phyloP scores from a whole-genome alignment of 1,140 invertebrate species.

The Andrena cerasifolii region DNA sequence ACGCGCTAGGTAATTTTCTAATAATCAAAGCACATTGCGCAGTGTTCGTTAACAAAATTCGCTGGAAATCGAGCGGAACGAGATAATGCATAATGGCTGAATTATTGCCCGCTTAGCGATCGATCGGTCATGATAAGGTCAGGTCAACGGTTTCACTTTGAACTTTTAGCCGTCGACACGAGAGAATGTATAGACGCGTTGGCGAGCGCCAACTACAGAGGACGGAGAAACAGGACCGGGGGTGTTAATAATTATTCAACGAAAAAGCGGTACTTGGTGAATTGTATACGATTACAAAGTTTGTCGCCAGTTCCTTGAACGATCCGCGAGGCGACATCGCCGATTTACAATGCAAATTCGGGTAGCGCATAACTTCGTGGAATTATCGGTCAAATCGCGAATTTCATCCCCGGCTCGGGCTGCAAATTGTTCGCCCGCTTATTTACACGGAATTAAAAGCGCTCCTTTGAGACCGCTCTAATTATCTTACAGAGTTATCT shows the following conservation, averaged over 20 bases:
- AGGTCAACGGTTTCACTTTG: constrained; percentile 19
- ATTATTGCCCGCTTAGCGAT: background rate
- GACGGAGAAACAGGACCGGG: background rate
- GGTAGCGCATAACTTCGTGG: constrained; percentile 42
- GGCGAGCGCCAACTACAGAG: background rate
- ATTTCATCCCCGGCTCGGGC: constrained; percentile 34
- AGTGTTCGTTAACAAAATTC: too few relatives aligned
- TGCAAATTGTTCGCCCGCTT: constrained; percentile 48
- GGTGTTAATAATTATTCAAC: constrained; percentile 34
- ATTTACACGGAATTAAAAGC: constrained; percentile 52
- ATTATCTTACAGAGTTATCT: constrained; percentile 30
- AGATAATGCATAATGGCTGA: background rate
- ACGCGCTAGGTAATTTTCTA: too few relatives aligned
- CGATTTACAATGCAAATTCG: constrained; percentile 62
- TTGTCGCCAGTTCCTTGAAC: constrained; percentile 48
- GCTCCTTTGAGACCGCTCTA: constrained; percentile 37
- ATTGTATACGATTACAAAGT: constrained; percentile 52
- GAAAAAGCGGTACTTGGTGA: constrained; percentile 35
- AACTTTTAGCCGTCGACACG: constrained; percentile 18
- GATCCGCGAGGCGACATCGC: constrained; percentile 35
- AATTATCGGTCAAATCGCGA: constrained; percentile 61
- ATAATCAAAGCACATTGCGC: too few relatives aligned
- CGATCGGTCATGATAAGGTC: constrained; percentile 5
- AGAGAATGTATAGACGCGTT: background rate
- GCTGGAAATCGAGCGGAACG: background rate